Conservation (phyloP, 2,888 invertebrate genomes). For the Xestia xanthographa region DNA sequence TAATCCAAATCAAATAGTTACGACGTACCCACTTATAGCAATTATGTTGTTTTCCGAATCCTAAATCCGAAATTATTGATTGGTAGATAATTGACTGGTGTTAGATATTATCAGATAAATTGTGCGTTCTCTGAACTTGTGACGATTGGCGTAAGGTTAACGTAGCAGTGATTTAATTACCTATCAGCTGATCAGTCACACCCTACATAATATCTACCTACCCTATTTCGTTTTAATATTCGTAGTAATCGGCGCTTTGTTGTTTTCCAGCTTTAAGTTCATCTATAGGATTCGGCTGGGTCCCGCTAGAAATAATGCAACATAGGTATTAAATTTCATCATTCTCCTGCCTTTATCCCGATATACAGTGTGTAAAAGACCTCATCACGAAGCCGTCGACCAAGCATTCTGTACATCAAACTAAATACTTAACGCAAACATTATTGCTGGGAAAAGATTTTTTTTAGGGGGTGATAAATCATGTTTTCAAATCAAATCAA, state of each 20-base stretch:
- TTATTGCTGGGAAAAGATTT: no score
- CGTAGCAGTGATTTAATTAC: background rate
- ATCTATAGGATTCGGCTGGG: background rate
- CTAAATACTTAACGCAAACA: no score
- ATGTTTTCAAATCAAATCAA: no score
- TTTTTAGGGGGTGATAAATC: no score
- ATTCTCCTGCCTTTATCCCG: background rate
- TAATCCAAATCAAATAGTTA: background rate
- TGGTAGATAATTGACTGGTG: constrained; percentile 40
- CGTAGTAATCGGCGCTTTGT: constrained; percentile 6
- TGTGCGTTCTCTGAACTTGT: constrained; percentile 21
- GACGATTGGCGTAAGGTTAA: constrained; percentile 7
- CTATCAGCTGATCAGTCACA: background rate
- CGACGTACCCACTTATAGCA: no score
- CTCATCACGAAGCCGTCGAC: no score
- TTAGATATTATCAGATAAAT: constrained; percentile 38
- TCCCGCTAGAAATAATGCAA: background rate
- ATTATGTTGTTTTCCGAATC: constrained; percentile 29
- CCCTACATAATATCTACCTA: background rate
- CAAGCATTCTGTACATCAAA: no score
- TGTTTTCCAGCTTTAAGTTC: background rate
- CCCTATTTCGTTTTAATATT: constrained; percentile 7
- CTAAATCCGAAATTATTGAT: constrained; percentile 41
- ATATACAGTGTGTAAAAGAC: no score
- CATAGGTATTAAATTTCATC: background rate